Conservation (phyloP, 1,140 invertebrate genomes). For the Diorhabda sublineata region DNA sequence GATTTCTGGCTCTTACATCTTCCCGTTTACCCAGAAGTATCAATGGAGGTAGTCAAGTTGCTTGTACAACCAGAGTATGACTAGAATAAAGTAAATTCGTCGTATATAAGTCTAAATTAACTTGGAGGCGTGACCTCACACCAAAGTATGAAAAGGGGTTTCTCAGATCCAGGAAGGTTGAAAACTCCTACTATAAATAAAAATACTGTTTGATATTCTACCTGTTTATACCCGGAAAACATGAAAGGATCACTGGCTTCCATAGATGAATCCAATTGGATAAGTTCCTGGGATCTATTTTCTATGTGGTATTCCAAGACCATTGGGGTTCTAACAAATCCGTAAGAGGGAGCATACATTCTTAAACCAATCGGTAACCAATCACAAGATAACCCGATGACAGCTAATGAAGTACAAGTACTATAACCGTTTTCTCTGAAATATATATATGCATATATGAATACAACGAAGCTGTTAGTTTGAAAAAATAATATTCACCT, state of each 20-base stretch:
- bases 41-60: not conserved
- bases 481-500: slow-evolving; percentile 50
- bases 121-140: too few species aligned
- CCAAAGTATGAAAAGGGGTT: too few species aligned
- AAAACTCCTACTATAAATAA: not conserved
- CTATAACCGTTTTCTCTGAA: slow-evolving; percentile 31
- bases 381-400: slow-evolving; percentile 59
- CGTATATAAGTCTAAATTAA: not conserved
- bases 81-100: not conserved
- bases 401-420: slow-evolving; percentile 52
- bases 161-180: too few species aligned
- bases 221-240: slow-evolving; percentile 86
- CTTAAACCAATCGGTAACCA: slow-evolving; percentile 68
- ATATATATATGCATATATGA: slow-evolving; percentile 7
- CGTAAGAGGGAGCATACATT: slow-evolving; percentile 67
- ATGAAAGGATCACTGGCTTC: slow-evolving; percentile 83
- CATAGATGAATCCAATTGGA: slow-evolving; percentile 70
- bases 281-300: slow-evolving; percentile 67
- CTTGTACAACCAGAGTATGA: not conserved
- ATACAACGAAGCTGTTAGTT: too few species aligned
- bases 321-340: slow-evolving; percentile 67
- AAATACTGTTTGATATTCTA: slow-evolving; percentile 39
- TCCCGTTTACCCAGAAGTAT: not conserved
- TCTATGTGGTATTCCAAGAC: slow-evolving; percentile 66
- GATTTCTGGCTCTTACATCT: too few species aligned